Conservation (phyloP, 2,113 vertebrate species). For the Nothocercus nigrocapillus region DNA sequence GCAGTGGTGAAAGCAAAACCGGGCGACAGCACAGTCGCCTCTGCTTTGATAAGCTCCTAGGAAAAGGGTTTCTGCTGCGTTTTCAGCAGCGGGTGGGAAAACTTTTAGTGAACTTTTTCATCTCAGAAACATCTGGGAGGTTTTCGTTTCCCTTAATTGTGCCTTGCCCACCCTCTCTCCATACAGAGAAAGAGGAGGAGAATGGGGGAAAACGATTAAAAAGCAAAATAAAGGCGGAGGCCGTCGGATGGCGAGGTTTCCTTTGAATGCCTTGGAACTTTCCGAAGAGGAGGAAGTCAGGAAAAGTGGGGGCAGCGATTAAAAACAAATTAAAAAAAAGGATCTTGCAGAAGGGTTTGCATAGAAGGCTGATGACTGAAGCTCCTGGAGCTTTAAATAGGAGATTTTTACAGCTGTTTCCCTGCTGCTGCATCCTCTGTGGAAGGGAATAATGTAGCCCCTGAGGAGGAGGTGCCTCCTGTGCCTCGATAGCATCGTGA, state of each 20-base stretch:
- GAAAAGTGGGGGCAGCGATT: slow-evolving; percentile 57
- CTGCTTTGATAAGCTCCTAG: slow-evolving; percentile 2
- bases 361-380: slow-evolving; percentile 10
- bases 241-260: slow-evolving; percentile 58
- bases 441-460: background rate
- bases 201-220: slow-evolving; percentile 56
- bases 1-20: slow-evolving; percentile 35
- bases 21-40: slow-evolving; percentile 31
- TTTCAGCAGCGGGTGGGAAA: slow-evolving; percentile 16
- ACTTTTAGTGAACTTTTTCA: slow-evolving; percentile 45
- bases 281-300: slow-evolving; percentile 45
- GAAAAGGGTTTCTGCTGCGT: slow-evolving; percentile 26
- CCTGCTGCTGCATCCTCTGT: slow-evolving; percentile 15
- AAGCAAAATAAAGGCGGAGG: slow-evolving; percentile 39
- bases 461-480: background rate
- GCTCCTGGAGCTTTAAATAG: slow-evolving; percentile 44
- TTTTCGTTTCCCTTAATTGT: slow-evolving; percentile 68
- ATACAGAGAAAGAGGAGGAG: slow-evolving; percentile 43
- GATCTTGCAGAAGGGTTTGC: slow-evolving; percentile 34
- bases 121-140: slow-evolving; percentile 58
- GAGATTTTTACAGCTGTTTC: slow-evolving; percentile 62
- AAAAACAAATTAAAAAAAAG: slow-evolving; percentile 42
- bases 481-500: background rate
- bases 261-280: slow-evolving; percentile 63
- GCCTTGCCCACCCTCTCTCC: slow-evolving; percentile 50